phyloP scores from a whole-genome alignment of 2,888 invertebrate species.

The Conomelus anceps region DNA sequence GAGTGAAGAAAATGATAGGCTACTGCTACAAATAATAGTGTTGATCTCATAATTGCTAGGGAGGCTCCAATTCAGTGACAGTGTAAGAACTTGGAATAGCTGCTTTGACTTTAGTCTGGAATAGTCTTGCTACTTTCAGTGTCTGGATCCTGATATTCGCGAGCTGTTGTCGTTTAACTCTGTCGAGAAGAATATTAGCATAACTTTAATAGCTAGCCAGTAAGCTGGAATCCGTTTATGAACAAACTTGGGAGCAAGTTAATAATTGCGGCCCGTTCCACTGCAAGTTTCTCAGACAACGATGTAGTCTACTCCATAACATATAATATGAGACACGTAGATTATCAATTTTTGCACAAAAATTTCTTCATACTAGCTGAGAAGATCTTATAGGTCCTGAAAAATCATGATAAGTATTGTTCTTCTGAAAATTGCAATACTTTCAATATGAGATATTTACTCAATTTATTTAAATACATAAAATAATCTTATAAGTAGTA shows the following conservation, averaged over 20 bases:
- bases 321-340: neutral
- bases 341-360: neutral
- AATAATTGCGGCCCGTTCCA: neutral
- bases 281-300: neutral
- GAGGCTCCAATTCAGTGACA: neutral
- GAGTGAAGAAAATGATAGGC: neutral
- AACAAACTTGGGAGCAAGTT: neutral
- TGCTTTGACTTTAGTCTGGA: neutral
- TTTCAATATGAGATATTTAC: too few species aligned
- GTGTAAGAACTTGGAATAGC: neutral
- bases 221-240: neutral
- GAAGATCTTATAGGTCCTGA: too few species aligned
- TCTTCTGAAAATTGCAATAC: too few species aligned
- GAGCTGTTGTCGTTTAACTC: neutral
- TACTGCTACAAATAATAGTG: neutral
- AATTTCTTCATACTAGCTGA: too few species aligned
- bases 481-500: too few species aligned
- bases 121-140: neutral
- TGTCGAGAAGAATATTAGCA: neutral
- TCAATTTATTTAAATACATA: too few species aligned
- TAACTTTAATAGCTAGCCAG: neutral
- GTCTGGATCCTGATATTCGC: neutral
- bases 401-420: too few species aligned
- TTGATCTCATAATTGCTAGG: neutral
- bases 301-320: neutral